Conservation (phyloP, 2,113 vertebrate species). For the Eulacestoma nigropectus region DNA sequence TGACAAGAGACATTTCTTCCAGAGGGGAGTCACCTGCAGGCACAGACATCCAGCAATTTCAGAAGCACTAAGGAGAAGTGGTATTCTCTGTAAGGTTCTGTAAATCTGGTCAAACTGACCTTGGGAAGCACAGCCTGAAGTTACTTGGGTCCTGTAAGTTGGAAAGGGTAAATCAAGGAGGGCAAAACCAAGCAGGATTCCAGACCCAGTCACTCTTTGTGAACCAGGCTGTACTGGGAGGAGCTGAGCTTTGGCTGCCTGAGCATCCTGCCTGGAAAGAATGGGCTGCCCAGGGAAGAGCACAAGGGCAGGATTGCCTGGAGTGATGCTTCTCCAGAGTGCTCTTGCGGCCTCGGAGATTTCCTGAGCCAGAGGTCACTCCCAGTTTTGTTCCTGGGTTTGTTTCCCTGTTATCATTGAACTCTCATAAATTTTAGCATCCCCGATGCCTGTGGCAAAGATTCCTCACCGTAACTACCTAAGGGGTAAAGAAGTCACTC, state of each 20-base stretch:
- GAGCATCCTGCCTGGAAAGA: background rate
- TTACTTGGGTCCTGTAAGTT: background rate
- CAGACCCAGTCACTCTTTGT: background rate
- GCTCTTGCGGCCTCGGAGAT: fast-evolving
- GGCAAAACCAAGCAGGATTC: background rate
- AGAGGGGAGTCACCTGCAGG: background rate
- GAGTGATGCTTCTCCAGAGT: background rate
- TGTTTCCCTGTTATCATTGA: background rate
- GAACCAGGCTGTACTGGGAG: background rate
- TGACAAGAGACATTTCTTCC: background rate
- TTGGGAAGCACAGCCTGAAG: background rate
- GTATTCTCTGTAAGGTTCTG: background rate
- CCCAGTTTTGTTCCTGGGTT: background rate
- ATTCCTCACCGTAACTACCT: background rate
- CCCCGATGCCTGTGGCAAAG: background rate
- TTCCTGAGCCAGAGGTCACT: background rate
- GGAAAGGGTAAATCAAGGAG: background rate
- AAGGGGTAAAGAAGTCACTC: background rate
- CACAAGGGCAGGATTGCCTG: background rate
- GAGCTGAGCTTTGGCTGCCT: background rate
- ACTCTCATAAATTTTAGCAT: background rate
- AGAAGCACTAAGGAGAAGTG: background rate
- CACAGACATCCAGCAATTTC: background rate
- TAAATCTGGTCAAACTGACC: background rate
- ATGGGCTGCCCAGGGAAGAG: background rate